Conservation (phyloP, 2,888 invertebrate genomes). For the Acronicta psi region DNA sequence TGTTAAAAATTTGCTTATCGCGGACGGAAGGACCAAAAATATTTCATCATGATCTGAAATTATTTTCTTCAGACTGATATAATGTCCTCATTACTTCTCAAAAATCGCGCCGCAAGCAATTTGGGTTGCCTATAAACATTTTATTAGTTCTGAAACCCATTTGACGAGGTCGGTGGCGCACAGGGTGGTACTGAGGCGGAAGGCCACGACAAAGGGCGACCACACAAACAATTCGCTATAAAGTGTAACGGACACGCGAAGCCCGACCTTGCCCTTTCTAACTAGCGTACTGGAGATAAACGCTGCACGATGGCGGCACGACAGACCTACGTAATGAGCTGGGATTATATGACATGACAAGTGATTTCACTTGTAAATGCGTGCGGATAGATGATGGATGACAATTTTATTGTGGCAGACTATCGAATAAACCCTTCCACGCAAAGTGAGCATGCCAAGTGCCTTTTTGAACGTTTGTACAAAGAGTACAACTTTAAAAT, state of each 20-base stretch:
- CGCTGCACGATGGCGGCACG: conserved; percentile 57
- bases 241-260: conserved; percentile 75
- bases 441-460: background rate
- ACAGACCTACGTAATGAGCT: conserved; percentile 50
- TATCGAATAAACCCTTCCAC: conserved; percentile 9
- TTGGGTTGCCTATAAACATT: conserved; percentile 54
- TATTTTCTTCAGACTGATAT: conserved; percentile 17
- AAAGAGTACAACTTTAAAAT: too few species aligned
- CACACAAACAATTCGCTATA: conserved; percentile 66
- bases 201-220: conserved; percentile 68
- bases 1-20: background rate
- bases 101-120: conserved; percentile 29
- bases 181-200: conserved; percentile 45
- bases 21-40: background rate
- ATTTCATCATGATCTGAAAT: background rate
- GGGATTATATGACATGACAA: conserved; percentile 57
- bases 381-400: conserved; percentile 33
- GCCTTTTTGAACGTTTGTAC: too few species aligned
- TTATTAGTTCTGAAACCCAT: conserved; percentile 53
- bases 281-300: conserved; percentile 68
- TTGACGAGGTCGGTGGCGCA: conserved; percentile 37
- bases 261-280: conserved; percentile 76
- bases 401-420: conserved; percentile 7
- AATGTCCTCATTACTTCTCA: conserved; percentile 34
- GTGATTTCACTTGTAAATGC: conserved; percentile 52